Conservation (phyloP, 2,888 invertebrate species). For the Drosophila tanythrix region DNA sequence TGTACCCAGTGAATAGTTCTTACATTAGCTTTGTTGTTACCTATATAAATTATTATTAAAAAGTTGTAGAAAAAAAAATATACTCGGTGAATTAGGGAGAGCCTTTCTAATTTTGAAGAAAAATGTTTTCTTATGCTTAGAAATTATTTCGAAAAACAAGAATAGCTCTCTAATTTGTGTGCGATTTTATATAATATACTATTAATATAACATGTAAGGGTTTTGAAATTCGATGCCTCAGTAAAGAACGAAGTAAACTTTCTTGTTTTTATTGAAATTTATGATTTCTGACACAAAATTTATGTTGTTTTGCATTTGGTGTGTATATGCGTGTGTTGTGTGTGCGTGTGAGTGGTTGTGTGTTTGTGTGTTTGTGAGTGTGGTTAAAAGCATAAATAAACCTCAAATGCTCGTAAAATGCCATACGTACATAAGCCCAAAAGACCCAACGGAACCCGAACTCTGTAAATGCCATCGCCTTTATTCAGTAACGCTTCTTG, state of each 20-base stretch:
- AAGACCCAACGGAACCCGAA: slow-evolving; percentile 26
- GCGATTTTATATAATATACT: background rate
- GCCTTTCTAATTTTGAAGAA: background rate
- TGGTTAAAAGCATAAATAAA: slow-evolving; percentile 72
- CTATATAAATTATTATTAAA: background rate
- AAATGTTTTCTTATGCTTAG: background rate
- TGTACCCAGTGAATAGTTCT: background rate
- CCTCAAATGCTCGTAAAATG: slow-evolving; percentile 77
- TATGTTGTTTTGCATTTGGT: slow-evolving; percentile 73
- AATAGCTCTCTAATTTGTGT: background rate
- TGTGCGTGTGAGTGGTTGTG: slow-evolving; percentile 10
- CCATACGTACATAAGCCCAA: slow-evolving; percentile 42
- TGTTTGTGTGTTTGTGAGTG: slow-evolving; percentile 10
- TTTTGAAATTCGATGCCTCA: background rate
- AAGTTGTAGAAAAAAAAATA: background rate
- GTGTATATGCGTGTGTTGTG: slow-evolving; percentile 6
- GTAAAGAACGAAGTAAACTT: background rate
- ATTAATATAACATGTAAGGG: slow-evolving; percentile 4
- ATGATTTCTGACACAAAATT: slow-evolving; percentile 76
- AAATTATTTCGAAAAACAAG: background rate
- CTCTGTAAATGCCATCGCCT: slow-evolving; percentile 24
- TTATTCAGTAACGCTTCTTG: slow-evolving; percentile 46
- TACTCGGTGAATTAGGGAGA: background rate
- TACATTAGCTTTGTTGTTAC: background rate
- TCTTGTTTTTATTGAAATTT: slow-evolving; percentile 73